Conservation (phyloP, 2,797 vertebrate species). For the Cryptoblepharus egeriae region DNA sequence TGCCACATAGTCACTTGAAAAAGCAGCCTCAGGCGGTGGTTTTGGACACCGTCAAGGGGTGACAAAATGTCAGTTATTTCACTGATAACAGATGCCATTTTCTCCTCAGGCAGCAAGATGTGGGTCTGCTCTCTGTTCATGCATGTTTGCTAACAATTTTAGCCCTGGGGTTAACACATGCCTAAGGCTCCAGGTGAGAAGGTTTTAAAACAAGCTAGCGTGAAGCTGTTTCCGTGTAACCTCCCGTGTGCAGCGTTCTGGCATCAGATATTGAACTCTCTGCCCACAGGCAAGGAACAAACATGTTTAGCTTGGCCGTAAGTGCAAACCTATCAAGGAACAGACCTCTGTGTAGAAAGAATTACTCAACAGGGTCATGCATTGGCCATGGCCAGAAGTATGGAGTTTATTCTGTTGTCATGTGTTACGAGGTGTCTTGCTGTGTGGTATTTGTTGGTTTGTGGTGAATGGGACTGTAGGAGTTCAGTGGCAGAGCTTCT, state of each 20-base stretch:
- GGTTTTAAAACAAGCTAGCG: not conserved
- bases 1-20: not conserved
- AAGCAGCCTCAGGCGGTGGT: not conserved
- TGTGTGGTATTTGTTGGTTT: not conserved
- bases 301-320: not conserved
- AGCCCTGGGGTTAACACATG: not conserved
- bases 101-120: not conserved
- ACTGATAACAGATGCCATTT: not conserved
- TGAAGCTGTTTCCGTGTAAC: not conserved
- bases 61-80: not conserved
- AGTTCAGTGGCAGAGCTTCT: too few species aligned
- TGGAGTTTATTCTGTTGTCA: too few species aligned
- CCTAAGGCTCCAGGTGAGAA: not conserved
- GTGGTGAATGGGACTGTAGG: not conserved
- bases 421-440: not conserved
- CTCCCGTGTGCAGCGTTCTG: not conserved
- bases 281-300: constrained; percentile 1
- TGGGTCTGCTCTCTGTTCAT: not conserved
- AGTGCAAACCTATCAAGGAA: not conserved
- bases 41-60: not conserved
- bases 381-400: too few species aligned
- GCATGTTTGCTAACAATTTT: not conserved
- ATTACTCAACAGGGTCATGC: not conserved
- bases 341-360: not conserved
- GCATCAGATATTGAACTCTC: not conserved